Base-by-base conservation (phyloP, 2,797 vertebrate species). In the Mormyrops attenuatus region DNA sequence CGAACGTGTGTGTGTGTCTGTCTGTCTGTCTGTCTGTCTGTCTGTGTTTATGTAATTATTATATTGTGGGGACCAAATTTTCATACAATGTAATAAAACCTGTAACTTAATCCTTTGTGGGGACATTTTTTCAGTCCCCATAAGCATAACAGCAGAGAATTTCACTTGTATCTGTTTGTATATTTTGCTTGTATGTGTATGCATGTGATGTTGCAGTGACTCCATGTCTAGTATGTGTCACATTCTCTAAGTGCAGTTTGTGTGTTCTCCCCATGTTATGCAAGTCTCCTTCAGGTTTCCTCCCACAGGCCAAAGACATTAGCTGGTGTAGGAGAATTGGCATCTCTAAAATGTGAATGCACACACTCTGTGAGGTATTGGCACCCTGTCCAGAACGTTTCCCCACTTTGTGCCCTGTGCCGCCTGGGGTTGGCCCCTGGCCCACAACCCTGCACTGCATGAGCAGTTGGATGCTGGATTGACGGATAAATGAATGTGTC, bases 221-320 rank as follows among this genome's bases (percentile, higher is more conserved):
- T 34, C 63, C 30, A 73, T 17, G 66, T 13, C 66, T 38, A 69
- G 55, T 60, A 41, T 41, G 26, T 80, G 30, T 84, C n/a, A 49
- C 80, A n/a, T 84, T 22, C 41, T 84, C 20, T 20, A 55, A 15
- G 38, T 89, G 34, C 0, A 69, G 44, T 80, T 52, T 30, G 17
- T 53, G 49, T 84, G 26, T 89, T 34, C 38, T 88, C 22, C 88
- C 89, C 90, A 15, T 90, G 89, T 5, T 7, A 73, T 38, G 69
- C 30, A 73, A 88, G 90, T 90, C 90, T 91, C 91, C 20, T 49
- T 49, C n/a, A 49, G 41, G 80, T 84, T 84, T 34, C 47, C 44
- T 44, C n/a, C 38, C 44, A 49, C n/a, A 17, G 7, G 7, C 80
- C 80, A 84, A 84, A 84, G 80, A 84, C 77, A 82, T 82, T 34